Evolutionary conservation across 1,140 invertebrate species (phyloP).

Genomic region (Drosophila ercepeae): DNA sequence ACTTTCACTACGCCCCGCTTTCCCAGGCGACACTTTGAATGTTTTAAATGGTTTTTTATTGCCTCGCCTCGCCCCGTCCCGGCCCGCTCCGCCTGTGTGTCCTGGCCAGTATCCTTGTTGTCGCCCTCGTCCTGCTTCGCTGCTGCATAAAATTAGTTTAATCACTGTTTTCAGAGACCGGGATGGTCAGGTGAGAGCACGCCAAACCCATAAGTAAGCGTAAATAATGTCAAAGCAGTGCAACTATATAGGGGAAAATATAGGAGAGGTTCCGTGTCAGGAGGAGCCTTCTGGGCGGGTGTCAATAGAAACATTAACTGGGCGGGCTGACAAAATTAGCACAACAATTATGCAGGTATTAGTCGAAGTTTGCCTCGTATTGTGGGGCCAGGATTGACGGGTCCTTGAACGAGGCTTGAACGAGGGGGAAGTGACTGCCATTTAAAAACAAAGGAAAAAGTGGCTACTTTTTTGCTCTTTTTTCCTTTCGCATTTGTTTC

Average conservation of each 20-base stretch:
- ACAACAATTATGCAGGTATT: slow-evolving; percentile 80
- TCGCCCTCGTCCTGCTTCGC: slow-evolving; percentile 34
- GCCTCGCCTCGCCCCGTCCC: slow-evolving; percentile 23
- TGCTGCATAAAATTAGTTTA: slow-evolving; percentile 81
- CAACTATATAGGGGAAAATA: slow-evolving; percentile 39
- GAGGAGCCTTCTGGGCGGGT: slow-evolving; percentile 30
- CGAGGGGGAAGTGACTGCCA: not conserved
- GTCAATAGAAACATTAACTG: slow-evolving; percentile 80
- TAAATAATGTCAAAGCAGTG: slow-evolving; percentile 81
- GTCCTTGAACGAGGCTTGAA: slow-evolving; percentile 9
- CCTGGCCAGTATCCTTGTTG: slow-evolving; percentile 31
- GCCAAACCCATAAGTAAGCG: slow-evolving; percentile 76
- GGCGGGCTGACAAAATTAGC: slow-evolving; percentile 77
- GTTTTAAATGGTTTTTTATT: slow-evolving; percentile 80
- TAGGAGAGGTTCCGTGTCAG: not conserved
- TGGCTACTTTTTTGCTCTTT: slow-evolving; percentile 7
- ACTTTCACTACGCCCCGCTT: slow-evolving; percentile 33
- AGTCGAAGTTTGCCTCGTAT: slow-evolving; percentile 51
- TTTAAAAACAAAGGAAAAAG: slow-evolving; percentile 11
- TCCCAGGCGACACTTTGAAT: slow-evolving; percentile 79
- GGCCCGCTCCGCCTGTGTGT: slow-evolving; percentile 18
- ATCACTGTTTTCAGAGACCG: slow-evolving; percentile 72
- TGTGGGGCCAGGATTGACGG: slow-evolving; percentile 23
- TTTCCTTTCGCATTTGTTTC: slow-evolving; percentile 1
- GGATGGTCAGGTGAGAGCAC: slow-evolving; percentile 25